phyloP scores from a whole-genome alignment of 1,140 invertebrate genomes.

The Euborellia annulipes region DNA sequence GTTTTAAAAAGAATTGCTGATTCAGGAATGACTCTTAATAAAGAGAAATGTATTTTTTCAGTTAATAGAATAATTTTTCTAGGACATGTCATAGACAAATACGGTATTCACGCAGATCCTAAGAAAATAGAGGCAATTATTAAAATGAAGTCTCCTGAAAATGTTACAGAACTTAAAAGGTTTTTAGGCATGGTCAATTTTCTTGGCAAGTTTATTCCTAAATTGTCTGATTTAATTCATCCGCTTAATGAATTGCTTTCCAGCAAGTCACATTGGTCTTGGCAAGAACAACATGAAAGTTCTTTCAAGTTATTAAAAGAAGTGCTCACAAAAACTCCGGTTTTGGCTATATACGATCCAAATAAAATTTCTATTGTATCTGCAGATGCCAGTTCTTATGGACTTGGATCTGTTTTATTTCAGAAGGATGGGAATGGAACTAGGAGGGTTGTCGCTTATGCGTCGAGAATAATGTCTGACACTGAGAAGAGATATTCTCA shows the following conservation, averaged over 20 bases:
- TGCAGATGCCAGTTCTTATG: not conserved
- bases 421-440: slow-evolving; percentile 6
- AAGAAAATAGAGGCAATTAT: slow-evolving; percentile 16
- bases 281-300: not conserved
- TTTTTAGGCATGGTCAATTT: slow-evolving; percentile 18
- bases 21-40: slow-evolving; percentile 9
- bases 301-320: not conserved
- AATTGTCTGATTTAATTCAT: too few species aligned
- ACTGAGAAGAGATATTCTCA: slow-evolving; percentile 11
- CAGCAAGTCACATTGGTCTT: not conserved
- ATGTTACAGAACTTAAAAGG: slow-evolving; percentile 20
- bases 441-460: not conserved
- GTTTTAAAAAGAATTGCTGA: slow-evolving; percentile 9
- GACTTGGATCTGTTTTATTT: not conserved
- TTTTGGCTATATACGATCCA: slow-evolving; percentile 19
- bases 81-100: slow-evolving; percentile 21
- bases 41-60: slow-evolving; percentile 8
- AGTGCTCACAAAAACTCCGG: not conserved
- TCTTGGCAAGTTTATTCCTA: slow-evolving; percentile 2
- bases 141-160: slow-evolving; percentile 16
- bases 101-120: slow-evolving; percentile 21
- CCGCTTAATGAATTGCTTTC: too few species aligned
- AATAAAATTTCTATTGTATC: not conserved
- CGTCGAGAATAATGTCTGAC: not conserved
- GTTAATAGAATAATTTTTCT: slow-evolving; percentile 17